These are phyloP conservation scores for Megaceryle maxima DNA, from an alignment of 2,113 vertebrate genomes.

Conservation along the genomic window DNA sequence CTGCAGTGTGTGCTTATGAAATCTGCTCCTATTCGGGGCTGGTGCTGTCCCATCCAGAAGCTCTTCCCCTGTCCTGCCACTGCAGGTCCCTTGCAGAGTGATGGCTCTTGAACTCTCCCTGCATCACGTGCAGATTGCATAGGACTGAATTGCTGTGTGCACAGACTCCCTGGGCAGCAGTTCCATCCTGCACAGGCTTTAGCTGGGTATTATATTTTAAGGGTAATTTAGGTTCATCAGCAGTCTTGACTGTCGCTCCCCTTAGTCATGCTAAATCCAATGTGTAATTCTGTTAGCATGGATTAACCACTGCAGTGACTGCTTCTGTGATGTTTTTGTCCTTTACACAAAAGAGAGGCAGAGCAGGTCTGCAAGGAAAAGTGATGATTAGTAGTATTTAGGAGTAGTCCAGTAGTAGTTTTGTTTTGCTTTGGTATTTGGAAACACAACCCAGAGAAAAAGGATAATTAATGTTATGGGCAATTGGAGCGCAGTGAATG, in stretches of 20 bases:
- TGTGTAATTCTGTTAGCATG: background rate
- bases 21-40: background rate
- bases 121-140: accelerated
- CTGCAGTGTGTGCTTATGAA: background rate
- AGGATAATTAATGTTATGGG: background rate
- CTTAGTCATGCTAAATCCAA: background rate
- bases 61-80: background rate
- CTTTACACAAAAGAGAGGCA: background rate
- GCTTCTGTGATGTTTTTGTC: background rate
- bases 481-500: background rate
- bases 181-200: background rate
- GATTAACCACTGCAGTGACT: background rate
- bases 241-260: background rate
- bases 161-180: too few relatives aligned
- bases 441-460: background rate
- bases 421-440: background rate
- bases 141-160: background rate
- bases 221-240: background rate
- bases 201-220: background rate
- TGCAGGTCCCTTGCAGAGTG: background rate
- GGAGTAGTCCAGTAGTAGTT: background rate
- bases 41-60: background rate
- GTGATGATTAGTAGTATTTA: background rate
- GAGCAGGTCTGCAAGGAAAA: background rate
- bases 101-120: background rate